Evolutionary conservation across 1,140 invertebrate genomes (phyloP), one percentile per base, ranked within the genome.

Genomic region (Panagrolaimus sp.): DNA sequence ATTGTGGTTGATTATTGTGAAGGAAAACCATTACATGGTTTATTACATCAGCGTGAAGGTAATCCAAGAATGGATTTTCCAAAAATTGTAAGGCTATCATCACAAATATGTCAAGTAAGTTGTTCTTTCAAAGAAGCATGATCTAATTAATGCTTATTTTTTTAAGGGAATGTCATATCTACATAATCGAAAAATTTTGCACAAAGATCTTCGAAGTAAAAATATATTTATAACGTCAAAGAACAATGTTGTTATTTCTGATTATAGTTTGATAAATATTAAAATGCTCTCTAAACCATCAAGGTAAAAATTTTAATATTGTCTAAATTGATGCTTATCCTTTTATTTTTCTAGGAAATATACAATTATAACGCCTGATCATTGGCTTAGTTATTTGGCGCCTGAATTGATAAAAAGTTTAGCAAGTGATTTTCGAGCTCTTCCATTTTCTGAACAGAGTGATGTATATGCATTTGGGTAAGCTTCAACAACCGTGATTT

Each of bases 381-480:
- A 94, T 72, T 98, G 95, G 95, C 86, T 98, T 75, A 96, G 93
- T 86, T 98, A 98, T 86, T 86, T 98, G 74, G 91, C 94, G 61
- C 95, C 96, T 20, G 96, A 98, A 87, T 88, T 98, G 51, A 90
- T 96, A 78, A 87, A 91, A 51, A 57, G 51, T 13, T 51, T 81
- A 44, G 90, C 90, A 57, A 84, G 88, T 53, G 88, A 89, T 77
- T 88, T 90, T 74, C 89, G 90, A 74, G 90, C 92, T 78, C 86
- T 98, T 76, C 92, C 93, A 63, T 98, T 98, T 85, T 90, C 91
- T 45, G 89, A 89, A 80, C 88, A 88, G 62, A 93, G 92, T 14
- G 96, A 98, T 85, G 89, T 97, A 53, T 99, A 95, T 86, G 92
- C 95, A 65, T 98, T 98, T 87, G 95, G 96, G 92, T 93, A 85